These are phyloP conservation scores for Egretta garzetta DNA, from an alignment of 2,113 vertebrate genomes.

Conservation along the genomic window DNA sequence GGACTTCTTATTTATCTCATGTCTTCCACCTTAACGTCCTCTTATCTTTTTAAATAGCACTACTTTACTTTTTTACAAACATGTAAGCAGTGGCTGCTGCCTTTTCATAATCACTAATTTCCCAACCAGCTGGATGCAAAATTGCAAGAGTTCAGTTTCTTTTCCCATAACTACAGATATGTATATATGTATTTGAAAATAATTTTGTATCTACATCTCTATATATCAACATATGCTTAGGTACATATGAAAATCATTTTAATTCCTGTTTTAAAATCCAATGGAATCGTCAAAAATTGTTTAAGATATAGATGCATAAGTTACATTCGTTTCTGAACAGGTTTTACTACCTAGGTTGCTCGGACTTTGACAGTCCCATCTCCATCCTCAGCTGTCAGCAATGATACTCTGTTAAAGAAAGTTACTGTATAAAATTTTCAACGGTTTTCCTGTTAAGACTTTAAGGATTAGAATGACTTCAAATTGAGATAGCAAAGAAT, in stretches of 20 bases:
- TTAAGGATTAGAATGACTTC: background rate
- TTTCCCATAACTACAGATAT: background rate
- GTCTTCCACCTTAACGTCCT: conserved; percentile 20
- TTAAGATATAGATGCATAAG: background rate
- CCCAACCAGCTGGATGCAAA: background rate
- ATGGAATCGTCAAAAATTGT: background rate
- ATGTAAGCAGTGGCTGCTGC: background rate
- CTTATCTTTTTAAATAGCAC: conserved; percentile 22
- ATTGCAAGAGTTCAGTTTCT: background rate
- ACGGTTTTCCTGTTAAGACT: background rate
- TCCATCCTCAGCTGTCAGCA: background rate
- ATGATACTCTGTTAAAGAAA: background rate
- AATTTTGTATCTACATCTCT: background rate
- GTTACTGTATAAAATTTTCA: background rate
- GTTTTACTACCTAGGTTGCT: background rate
- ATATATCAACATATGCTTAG: background rate
- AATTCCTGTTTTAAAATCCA: background rate
- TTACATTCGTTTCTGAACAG: background rate
- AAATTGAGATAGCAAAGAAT: background rate
- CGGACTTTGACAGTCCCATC: background rate
- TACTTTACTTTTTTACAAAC: background rate
- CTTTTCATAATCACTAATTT: conserved; percentile 17
- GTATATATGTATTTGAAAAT: background rate
- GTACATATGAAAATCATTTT: background rate
- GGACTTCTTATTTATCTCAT: conserved; percentile 28